Evolutionary conservation across 2,797 vertebrate species (phyloP).

Genomic region (Toxotes lorentzi): DNA sequence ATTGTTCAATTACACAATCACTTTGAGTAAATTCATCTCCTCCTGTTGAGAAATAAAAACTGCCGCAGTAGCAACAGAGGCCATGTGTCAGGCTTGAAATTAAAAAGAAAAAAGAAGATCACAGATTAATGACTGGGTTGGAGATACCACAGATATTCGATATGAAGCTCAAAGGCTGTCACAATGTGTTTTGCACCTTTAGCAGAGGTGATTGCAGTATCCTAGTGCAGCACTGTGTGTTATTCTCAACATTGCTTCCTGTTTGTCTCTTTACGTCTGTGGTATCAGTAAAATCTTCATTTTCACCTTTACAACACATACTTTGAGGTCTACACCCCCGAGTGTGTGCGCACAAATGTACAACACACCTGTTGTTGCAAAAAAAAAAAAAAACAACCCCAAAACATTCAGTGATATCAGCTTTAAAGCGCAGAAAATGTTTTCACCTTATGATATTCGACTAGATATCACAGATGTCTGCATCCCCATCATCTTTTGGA

Average conservation of each 20-base stretch:
- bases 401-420: conserved; percentile 6
- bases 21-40: conserved; percentile 31
- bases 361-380: conserved; percentile 43
- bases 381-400: neutral
- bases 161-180: neutral
- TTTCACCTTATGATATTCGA: neutral
- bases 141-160: conserved; percentile 3
- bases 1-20: conserved; percentile 62
- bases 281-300: conserved; percentile 71
- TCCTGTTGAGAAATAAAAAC: conserved; percentile 64
- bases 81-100: neutral
- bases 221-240: conserved; percentile 35
- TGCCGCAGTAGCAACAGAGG: neutral
- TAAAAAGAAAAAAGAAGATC: neutral
- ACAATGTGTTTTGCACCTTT: neutral
- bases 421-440: neutral
- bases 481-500: neutral
- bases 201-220: conserved; percentile 24
- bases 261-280: conserved; percentile 71
- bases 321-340: conserved; percentile 52
- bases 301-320: conserved; percentile 53
- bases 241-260: conserved; percentile 76
- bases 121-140: neutral
- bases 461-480: neutral
- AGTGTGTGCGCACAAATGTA: conserved; percentile 14